Evolutionary conservation across 2,797 vertebrate genomes (phyloP), one percentile per base, ranked within the genome.

Genomic region (Xenops minutus): DNA sequence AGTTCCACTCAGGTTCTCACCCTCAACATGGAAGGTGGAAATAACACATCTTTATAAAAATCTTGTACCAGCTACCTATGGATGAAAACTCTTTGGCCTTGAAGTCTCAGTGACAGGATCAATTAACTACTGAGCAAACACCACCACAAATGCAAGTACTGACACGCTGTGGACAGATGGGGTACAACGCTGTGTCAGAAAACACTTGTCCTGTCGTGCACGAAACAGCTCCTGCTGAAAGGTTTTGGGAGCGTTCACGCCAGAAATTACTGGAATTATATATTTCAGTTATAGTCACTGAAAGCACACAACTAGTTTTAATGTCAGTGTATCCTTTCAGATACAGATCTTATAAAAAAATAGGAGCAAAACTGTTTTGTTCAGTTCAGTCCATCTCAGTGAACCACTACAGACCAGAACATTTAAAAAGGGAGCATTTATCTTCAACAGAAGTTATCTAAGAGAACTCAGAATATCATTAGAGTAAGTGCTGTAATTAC

Each of bases 161-260:
- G 97, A 94, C 97, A 88, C 95, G 16, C 63, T 78, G 96, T 97
- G 97, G 97, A 43, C 89, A 92, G 79, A 44, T 5, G 26, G 95
- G 91, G 93, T 64, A 97, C 12, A 7, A 66, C 92, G 4, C 41
- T 13, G 4, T 5, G 22, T 7, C 21, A 36, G 20, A 6, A 68
- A 72, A 48, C 41, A 12, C 44, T 54, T 12, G 37, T 29, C 56
- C 41, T 37, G 12, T 5, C 2, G 1, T 4, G 2, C 19, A 17
- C 0, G 6, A 23, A 2, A n/a, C 2, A 1, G 15, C 12, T 51
- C 63, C 22, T 12, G 12, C 19, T 16, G 18, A 63, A 29, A 20
- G 26, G 36, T 66, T 92, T 87, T 56, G 55, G 56, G 55, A 96
- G 74, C 71, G 74, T 63, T 93, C 52, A 36, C 10, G 34, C 11